Evolutionary conservation across 1,140 invertebrate genomes (phyloP), one percentile per base, ranked within the genome.

Genomic region (Epicauta chinensis): DNA sequence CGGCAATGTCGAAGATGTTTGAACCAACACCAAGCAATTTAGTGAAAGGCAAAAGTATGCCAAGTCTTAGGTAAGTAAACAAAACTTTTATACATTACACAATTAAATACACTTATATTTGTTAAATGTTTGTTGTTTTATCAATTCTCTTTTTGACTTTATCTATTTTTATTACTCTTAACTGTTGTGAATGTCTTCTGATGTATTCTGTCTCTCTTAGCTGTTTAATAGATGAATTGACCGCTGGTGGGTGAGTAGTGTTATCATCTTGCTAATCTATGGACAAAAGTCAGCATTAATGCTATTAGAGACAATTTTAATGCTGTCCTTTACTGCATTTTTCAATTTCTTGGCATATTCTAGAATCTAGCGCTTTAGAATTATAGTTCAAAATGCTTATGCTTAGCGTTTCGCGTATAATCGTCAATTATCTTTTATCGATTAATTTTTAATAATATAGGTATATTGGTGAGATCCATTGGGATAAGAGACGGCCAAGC

Each of bases 11-110:
- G 9, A 80, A 77, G 65, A 75, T 77, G 48, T 79, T 79, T 51
- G 74, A 81, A 58, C 71, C 66, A 16, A 67, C 68, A 9, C 69
- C 80, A 1, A 84, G 82, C 49, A 89, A 87, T 71, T 73, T 94
- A 23, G 84, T 92, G 37, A 92, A 93, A 78, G 92, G 91, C 39
- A 94, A 93, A 74, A 93, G 90, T 75, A 93, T 95, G 90, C 92
- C 92, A 4, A 93, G 91, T 71, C 73, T 95, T 39, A 94, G 90
- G 91, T 93, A 78, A 72, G 72, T 60, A 50, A 13, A n/a, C n/a
- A n/a, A n/a, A n/a, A 30, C 29, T 16, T 13, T 49, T 38, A 14
- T 13, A 31, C 6, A 30, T 30, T 4, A 30, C 10, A 30, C 10
- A 30, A 5, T 30, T 30, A 5, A 5, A 10, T 39, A 13, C 37